phyloP scores from a whole-genome alignment of 2,888 invertebrate genomes.

The Blomia tropicalis region DNA sequence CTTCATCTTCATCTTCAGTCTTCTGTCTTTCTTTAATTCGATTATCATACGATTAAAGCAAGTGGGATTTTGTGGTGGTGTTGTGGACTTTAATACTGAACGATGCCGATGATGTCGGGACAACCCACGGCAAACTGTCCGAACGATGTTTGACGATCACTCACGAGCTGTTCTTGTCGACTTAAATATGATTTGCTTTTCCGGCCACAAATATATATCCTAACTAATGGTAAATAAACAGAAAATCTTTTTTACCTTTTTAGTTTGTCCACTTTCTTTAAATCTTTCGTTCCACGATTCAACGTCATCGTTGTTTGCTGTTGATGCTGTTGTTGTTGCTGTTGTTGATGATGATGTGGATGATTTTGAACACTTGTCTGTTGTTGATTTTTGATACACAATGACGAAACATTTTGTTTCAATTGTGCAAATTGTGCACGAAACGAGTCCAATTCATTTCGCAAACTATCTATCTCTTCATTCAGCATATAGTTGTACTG shows the following conservation, averaged over 20 bases:
- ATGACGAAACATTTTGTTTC: constrained; percentile 15
- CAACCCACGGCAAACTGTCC: too few relatives aligned
- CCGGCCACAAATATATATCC: too few relatives aligned
- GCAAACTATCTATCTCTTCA: constrained; percentile 67
- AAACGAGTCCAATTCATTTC: constrained; percentile 61
- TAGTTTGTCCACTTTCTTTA: constrained; percentile 61
- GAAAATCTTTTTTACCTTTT: constrained; percentile 52
- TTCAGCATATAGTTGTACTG: constrained; percentile 56
- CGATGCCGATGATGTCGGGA: too few relatives aligned
- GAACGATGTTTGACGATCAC: too few relatives aligned
- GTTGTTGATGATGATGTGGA: constrained; percentile 5
- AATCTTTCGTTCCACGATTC: neutral
- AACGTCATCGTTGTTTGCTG: neutral
- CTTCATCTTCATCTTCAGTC: too few relatives aligned
- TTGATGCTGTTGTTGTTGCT: neutral
- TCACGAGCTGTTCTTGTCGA: too few relatives aligned
- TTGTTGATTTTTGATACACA: neutral
- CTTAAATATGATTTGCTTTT: too few relatives aligned
- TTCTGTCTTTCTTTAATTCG: constrained; percentile 5
- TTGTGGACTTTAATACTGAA: too few relatives aligned
- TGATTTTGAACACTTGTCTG: neutral
- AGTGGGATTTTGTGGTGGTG: too few relatives aligned
- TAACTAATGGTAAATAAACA: too few relatives aligned
- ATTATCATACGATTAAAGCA: constrained; percentile 4
- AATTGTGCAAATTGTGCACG: constrained; percentile 39